phyloP scores from a whole-genome alignment of 2,888 invertebrate genomes.

The Oscheius sp. region DNA sequence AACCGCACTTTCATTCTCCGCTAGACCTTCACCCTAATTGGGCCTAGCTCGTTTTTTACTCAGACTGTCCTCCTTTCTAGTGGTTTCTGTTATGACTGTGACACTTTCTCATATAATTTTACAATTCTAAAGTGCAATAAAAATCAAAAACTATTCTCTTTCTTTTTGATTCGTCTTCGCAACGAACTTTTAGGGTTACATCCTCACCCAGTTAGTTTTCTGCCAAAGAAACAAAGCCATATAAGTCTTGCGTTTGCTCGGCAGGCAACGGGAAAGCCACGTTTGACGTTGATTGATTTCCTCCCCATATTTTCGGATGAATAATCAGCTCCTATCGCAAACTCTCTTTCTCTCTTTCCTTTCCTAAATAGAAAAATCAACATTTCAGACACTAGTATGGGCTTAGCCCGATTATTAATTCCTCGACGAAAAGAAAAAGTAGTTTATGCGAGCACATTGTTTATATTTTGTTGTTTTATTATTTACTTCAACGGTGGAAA shows the following conservation, averaged over 20 bases:
- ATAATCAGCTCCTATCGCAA: too few species aligned
- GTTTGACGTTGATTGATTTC: not conserved
- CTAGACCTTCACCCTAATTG: not conserved
- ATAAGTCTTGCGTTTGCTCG: too few species aligned
- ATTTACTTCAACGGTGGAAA: not conserved
- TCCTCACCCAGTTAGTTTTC: too few species aligned
- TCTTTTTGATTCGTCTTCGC: not conserved
- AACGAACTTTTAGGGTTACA: not conserved
- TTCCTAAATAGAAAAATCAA: not conserved
- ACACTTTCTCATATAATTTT: not conserved
- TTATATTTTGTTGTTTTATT: conserved; percentile 20
- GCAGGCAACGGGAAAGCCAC: not conserved
- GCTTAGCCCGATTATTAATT: conserved; percentile 22
- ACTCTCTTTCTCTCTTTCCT: too few species aligned
- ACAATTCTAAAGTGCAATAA: conserved; percentile 2
- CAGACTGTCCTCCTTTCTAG: not conserved
- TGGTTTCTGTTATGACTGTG: conserved; percentile 4
- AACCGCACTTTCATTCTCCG: conserved; percentile 17
- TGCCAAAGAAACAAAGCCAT: not conserved
- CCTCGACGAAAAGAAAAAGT: conserved; percentile 32
- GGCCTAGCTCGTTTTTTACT: conserved; percentile 15
- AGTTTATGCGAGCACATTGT: conserved; percentile 8
- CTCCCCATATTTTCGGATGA: too few species aligned
- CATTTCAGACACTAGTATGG: not conserved
- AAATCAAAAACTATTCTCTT: not conserved